phyloP scores from a whole-genome alignment of 1,140 invertebrate species.

The Drosophila parvula region DNA sequence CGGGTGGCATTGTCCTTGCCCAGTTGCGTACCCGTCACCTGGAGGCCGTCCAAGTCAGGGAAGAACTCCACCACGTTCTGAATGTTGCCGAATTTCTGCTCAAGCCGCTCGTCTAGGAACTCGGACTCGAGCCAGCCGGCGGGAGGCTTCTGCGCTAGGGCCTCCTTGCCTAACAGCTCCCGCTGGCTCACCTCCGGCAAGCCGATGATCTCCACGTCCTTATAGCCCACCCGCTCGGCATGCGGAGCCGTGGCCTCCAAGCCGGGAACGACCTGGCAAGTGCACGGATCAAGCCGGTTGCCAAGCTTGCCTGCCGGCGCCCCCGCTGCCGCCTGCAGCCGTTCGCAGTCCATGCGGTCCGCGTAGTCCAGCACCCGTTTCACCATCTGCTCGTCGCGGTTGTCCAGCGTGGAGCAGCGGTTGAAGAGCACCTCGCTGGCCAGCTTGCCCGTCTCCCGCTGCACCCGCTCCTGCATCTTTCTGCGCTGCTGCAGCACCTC shows the following conservation, averaged over 20 bases:
- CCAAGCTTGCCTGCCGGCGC: not conserved
- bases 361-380: constrained; percentile 68
- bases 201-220: constrained; percentile 63
- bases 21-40: constrained; percentile 51
- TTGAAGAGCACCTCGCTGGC: constrained; percentile 67
- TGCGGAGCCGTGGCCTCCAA: constrained; percentile 51
- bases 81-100: constrained; percentile 43
- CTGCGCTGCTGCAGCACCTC: constrained; percentile 53
- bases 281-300: constrained; percentile 25
- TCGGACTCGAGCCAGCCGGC: constrained; percentile 56
- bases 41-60: constrained; percentile 57
- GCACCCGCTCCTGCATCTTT: constrained; percentile 48
- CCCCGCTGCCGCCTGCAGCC: not conserved
- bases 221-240: constrained; percentile 39
- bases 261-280: constrained; percentile 14
- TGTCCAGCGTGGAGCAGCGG: constrained; percentile 58
- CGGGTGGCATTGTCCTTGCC: not conserved
- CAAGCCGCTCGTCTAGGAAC: constrained; percentile 56
- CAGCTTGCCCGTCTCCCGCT: constrained; percentile 49
- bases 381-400: constrained; percentile 63
- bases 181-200: constrained; percentile 44
- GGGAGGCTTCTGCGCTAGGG: constrained; percentile 5
- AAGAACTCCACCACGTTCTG: constrained; percentile 67
- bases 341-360: constrained; percentile 43
- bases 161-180: constrained; percentile 57